Evolutionary conservation across 1,140 invertebrate species (phyloP).

Genomic region (Drosophila asahinai): DNA sequence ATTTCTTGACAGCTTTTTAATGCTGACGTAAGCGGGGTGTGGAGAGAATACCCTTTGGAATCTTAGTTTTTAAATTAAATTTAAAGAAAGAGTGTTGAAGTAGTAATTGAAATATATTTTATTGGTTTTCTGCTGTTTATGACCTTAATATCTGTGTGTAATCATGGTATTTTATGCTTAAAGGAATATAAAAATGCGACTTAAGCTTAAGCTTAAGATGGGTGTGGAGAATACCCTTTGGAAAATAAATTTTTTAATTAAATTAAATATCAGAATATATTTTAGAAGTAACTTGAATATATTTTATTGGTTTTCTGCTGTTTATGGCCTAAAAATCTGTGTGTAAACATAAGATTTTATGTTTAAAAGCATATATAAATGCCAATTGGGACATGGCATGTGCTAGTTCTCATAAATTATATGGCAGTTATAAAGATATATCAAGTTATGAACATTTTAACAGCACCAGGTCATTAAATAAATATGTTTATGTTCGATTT

Average conservation of each 20-base stretch:
- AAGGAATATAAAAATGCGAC: too few relatives aligned
- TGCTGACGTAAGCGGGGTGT: constrained; percentile 1
- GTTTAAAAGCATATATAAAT: too few relatives aligned
- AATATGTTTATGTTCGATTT: not conserved
- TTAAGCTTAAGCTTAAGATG: not conserved
- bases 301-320: not conserved
- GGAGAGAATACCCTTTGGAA: not conserved
- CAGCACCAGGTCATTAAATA: not conserved
- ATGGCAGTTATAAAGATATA: not conserved
- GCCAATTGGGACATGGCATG: not conserved
- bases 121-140: too few relatives aligned
- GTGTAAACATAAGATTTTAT: too few relatives aligned
- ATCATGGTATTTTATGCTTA: too few relatives aligned
- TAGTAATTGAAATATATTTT: too few relatives aligned
- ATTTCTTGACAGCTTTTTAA: not conserved
- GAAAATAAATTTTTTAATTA: not conserved
- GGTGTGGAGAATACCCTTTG: not conserved
- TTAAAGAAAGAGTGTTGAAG: too few relatives aligned
- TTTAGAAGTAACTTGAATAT: not conserved
- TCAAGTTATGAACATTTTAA: constrained; percentile 1
- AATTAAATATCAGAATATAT: not conserved
- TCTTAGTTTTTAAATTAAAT: not conserved
- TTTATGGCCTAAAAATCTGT: not conserved
- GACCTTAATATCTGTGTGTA: too few relatives aligned
- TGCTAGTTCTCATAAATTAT: constrained; percentile 2